Evolutionary conservation across 2,888 invertebrate genomes (phyloP).

Genomic region (Desoria tigrina): DNA sequence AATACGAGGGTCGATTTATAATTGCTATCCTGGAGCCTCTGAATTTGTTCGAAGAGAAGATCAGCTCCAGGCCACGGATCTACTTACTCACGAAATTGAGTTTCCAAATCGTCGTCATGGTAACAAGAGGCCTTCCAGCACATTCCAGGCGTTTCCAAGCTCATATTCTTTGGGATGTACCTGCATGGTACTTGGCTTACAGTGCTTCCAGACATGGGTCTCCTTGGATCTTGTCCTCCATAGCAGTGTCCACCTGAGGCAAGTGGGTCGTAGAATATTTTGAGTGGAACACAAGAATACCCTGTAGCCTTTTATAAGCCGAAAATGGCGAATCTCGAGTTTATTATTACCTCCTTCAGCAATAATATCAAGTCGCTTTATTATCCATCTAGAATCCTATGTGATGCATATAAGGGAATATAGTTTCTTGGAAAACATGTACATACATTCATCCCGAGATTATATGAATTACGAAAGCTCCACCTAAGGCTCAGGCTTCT

Average conservation of each 20-base stretch:
- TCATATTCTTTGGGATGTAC: too few relatives aligned
- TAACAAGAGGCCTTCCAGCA: neutral
- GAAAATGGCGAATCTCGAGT: conserved; percentile 50
- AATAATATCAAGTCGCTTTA: conserved; percentile 30
- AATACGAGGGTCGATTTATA: conserved; percentile 42
- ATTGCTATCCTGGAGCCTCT: conserved; percentile 42
- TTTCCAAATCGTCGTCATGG: conserved; percentile 37
- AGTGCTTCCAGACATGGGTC: neutral
- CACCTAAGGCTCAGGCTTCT: neutral
- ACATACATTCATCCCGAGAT: conserved; percentile 3
- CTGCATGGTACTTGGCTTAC: neutral
- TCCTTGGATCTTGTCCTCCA: conserved; percentile 15
- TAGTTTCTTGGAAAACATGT: neutral
- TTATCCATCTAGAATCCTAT: neutral
- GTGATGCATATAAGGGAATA: neutral
- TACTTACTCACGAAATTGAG: conserved; percentile 48
- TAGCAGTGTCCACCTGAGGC: conserved; percentile 26
- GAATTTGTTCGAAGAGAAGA: conserved; percentile 30
- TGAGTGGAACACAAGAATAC: conserved; percentile 43
- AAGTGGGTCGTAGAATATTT: conserved; percentile 36
- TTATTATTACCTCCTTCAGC: conserved; percentile 52
- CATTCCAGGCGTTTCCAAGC: conserved; percentile 19
- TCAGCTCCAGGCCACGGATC: conserved; percentile 33
- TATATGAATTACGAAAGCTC: conserved; percentile 14
- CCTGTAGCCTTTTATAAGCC: conserved; percentile 38